These are phyloP conservation scores for Emberiza fucata DNA, from an alignment of 2,113 vertebrate species.

Conservation along the genomic window DNA sequence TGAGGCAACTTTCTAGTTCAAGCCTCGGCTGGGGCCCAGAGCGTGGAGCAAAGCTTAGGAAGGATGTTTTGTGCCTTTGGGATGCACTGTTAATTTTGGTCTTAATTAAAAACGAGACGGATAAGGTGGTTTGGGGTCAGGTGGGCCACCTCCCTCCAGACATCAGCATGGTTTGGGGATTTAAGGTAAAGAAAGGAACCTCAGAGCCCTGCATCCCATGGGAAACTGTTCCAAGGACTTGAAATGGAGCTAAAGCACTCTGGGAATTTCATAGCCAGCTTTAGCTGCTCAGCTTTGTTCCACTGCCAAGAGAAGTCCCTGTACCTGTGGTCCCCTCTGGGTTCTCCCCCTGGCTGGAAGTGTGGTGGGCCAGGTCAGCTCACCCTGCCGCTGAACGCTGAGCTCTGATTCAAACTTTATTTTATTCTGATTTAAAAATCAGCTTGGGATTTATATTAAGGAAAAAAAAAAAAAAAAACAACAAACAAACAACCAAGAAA, in stretches of 20 bases:
- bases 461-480: neutral
- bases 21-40: neutral
- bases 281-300: neutral
- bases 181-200: neutral
- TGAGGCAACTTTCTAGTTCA: slow-evolving; percentile 22
- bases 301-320: rapidly evolving
- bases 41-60: neutral
- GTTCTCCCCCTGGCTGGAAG: neutral
- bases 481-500: too few species aligned
- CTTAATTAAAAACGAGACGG: neutral
- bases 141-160: neutral
- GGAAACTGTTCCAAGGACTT: neutral
- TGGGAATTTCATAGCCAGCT: neutral
- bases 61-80: neutral
- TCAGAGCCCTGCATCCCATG: too few species aligned
- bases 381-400: neutral
- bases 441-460: neutral
- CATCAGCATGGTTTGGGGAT: rapidly evolving
- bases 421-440: neutral
- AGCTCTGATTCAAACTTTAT: neutral
- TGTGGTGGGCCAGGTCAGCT: neutral
- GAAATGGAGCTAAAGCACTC: rapidly evolving
- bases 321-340: neutral
- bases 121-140: neutral
- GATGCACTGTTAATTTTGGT: rapidly evolving